Base-by-base conservation (phyloP, 1,140 invertebrate species). In the Papilio dardanus region DNA sequence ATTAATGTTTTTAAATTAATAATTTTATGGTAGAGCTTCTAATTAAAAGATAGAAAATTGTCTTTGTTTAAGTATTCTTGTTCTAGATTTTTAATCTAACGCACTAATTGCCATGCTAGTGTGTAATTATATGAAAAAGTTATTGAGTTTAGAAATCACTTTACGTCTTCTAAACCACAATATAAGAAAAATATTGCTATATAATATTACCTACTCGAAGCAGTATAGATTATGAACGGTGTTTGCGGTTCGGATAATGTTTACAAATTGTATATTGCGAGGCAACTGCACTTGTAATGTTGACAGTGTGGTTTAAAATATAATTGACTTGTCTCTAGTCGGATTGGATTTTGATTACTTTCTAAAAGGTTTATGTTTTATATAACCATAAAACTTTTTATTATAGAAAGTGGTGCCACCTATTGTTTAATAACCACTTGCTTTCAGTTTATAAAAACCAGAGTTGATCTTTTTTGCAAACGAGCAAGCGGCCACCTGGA, bases 171-270 rank as follows among this genome's bases (percentile, higher is more conserved):
- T 54, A 54, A 21, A 54, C 50, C 50, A 54, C 50, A 24, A 54
- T 12, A 54, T 21, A 24, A 54, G 10, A 24, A 50, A 50, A 54
- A 28, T 24, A 12, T 54, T 24, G 24, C 8, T 12, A 7, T 54
- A 7, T 21, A 54, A 14, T 6, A n/a, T n/a, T n/a, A 19, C n/a
- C n/a, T n/a, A 46, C 50, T 54, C 5, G 50, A 54, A 54, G 50
- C 50, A 54, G 50, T 54, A 2, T 54, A 24, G 7, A 24, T 54
- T 54, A 54, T 24, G 21, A 54, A 54, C 50, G 2, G 50, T 24
- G 50, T 54, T n/a, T 54, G 50, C 24, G 50, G 50, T 54, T 54
- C 19, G 14, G 50, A 54, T 54, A 54, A 54, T 54, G 21, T 54
- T 24, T 24, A 54, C 50, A 54, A 54, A 54, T 54, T 54, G 50